Conservation (phyloP, 2,113 vertebrate species). For the Hippopotamus amphibius region DNA sequence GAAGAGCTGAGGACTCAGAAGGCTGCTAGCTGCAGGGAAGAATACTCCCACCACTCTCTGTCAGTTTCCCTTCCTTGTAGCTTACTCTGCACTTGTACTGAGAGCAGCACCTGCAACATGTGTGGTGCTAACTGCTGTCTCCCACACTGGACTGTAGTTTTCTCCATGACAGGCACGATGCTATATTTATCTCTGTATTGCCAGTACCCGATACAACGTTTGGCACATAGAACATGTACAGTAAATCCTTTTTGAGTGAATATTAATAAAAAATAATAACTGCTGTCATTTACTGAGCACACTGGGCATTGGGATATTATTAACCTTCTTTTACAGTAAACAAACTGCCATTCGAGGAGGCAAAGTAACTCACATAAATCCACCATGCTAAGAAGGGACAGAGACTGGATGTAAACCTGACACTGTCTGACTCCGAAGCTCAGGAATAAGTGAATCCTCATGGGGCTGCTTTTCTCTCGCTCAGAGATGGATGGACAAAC, state of each 20-base stretch:
- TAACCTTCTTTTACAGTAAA: slow-evolving; percentile 23
- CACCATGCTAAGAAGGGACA: neutral
- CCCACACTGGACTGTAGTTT: neutral
- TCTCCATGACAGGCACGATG: neutral
- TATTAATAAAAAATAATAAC: neutral
- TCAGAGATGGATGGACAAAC: neutral
- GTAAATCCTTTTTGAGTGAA: neutral
- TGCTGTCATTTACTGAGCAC: neutral
- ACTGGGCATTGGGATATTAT: neutral
- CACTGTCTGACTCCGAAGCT: neutral
- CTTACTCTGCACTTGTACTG: fast-evolving
- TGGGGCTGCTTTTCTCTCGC: neutral
- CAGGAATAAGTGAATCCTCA: neutral
- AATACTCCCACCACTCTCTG: neutral
- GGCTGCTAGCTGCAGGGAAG: neutral
- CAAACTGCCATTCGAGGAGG: neutral
- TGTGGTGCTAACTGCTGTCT: fast-evolving
- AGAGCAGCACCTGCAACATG: neutral
- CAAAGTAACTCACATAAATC: neutral
- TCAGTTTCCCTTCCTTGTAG: neutral
- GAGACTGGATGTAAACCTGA: neutral
- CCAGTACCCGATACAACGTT: neutral
- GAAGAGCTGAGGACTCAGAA: neutral
- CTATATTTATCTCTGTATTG: neutral
- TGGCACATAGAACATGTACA: neutral